Evolutionary conservation across 2,113 vertebrate species (phyloP).

Genomic region (Lophochroa leadbeateri): DNA sequence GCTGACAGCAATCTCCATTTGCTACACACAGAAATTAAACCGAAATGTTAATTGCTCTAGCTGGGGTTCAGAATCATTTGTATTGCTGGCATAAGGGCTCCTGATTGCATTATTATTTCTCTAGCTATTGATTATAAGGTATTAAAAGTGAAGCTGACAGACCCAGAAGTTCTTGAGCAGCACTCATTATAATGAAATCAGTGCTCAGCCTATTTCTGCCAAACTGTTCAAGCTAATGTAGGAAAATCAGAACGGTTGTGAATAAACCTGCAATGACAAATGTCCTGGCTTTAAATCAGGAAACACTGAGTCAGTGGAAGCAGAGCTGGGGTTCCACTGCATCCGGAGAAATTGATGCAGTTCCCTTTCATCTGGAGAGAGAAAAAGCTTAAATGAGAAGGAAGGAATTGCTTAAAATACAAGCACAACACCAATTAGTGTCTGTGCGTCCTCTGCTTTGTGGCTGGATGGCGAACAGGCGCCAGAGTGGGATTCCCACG

Average conservation of each 20-base stretch:
- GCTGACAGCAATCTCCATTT: not conserved
- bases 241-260: not conserved
- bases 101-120: not conserved
- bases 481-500: not conserved
- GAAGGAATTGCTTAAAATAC: not conserved
- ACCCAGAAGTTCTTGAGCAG: not conserved
- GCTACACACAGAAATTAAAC: not conserved
- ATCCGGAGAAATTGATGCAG: not conserved
- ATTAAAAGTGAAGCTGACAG: conserved; percentile 11
- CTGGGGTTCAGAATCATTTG: not conserved
- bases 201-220: not conserved
- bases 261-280: conserved; percentile 16
- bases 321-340: not conserved
- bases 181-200: conserved; percentile 1
- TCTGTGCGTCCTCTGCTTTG: not conserved
- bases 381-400: not conserved
- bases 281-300: conserved; percentile 1
- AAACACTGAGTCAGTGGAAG: not conserved
- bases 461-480: not conserved
- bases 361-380: not conserved
- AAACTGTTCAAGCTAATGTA: not conserved
- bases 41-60: not conserved
- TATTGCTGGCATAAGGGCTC: not conserved
- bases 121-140: conserved; percentile 19
- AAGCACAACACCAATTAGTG: not conserved